A percentile compares a stretch with the other conserved stretches of the same genome.
Evolutionary conservation across 2,113 vertebrate genomes (phyloP).

Genomic region (Gopherus flavomarginatus): DNA sequence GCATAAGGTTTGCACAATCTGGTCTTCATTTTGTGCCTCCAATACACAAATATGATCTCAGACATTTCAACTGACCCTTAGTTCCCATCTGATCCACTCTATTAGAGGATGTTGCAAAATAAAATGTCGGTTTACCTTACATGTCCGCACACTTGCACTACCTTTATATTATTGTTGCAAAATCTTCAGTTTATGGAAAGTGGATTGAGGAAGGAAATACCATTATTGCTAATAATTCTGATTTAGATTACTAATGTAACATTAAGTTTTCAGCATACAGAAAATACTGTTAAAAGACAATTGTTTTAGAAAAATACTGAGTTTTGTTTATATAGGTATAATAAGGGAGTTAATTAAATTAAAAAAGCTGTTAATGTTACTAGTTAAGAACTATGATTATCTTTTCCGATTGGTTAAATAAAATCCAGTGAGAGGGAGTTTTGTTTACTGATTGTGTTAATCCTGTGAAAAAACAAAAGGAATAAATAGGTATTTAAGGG

Average conservation of each 20-base stretch:
- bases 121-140: background rate
- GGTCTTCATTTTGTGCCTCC: background rate
- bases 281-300: background rate
- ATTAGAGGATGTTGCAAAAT: background rate
- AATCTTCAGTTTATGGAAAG: too few relatives aligned
- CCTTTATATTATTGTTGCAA: background rate
- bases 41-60: background rate
- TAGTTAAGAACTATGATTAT: background rate
- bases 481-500: background rate
- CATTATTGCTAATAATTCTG: background rate
- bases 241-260: background rate
- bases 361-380: background rate
- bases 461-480: background rate
- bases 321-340: background rate
- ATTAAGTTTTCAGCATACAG: background rate
- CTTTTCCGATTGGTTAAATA: background rate
- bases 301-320: background rate
- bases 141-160: rapidly evolving
- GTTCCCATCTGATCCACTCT: background rate
- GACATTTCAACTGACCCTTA: rapidly evolving
- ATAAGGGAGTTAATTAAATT: constrained; percentile 36
- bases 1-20: background rate
- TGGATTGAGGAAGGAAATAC: background rate
- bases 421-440: background rate
- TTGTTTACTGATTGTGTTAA: constrained; percentile 26